phyloP scores from a whole-genome alignment of 2,113 vertebrate species.

The Bujurquina vittata region DNA sequence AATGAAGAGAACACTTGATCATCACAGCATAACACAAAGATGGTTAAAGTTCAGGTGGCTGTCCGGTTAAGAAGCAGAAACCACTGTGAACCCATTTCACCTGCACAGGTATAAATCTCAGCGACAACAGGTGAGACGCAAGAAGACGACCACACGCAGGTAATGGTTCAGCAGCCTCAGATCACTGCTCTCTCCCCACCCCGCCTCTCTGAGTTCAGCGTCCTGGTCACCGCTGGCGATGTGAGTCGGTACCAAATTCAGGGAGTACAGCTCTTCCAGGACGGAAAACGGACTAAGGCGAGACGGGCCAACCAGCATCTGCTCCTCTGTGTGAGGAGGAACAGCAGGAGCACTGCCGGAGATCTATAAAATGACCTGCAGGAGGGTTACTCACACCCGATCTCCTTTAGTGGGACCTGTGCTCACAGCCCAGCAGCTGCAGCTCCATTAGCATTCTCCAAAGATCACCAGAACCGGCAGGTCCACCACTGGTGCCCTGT shows the following conservation, averaged over 20 bases:
- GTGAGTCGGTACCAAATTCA: background rate
- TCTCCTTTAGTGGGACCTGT: background rate
- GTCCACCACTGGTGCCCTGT: background rate
- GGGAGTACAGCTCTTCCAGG: background rate
- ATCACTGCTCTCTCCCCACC: background rate
- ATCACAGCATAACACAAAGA: too few species aligned
- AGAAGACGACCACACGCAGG: background rate
- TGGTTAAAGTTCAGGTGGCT: background rate
- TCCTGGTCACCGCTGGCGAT: background rate
- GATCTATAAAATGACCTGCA: background rate
- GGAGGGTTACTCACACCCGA: accelerated
- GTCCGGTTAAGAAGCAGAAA: background rate
- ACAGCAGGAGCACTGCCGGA: background rate
- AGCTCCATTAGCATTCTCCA: too few species aligned
- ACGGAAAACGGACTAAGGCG: background rate
- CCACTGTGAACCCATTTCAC: too few species aligned
- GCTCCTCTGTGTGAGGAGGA: background rate
- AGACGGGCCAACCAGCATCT: background rate
- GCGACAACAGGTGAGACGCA: too few species aligned
- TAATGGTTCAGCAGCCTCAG: background rate
- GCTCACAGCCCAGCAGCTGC: background rate
- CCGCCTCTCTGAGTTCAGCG: accelerated
- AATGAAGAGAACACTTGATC: background rate
- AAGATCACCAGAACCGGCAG: too few species aligned
- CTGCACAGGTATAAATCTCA: too few species aligned